Base-by-base conservation (phyloP, 2,797 vertebrate genomes). In the Pangasius djambal region DNA sequence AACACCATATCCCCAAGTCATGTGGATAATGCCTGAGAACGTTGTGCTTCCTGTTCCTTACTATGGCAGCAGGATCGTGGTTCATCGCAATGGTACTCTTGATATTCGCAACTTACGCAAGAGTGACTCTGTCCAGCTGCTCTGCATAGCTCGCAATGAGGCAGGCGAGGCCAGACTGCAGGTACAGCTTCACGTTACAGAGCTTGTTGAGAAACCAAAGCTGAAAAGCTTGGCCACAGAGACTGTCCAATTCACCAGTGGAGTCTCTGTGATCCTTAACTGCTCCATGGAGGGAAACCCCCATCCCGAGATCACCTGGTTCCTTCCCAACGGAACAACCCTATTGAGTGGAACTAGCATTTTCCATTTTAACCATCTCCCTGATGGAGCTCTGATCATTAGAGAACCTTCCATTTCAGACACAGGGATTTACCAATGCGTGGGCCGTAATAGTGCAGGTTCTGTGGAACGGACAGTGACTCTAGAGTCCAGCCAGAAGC, bases 21-120 rank as follows among this genome's bases (percentile, higher is more conserved):
- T 97, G 69, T 99, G 98, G 98, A 95, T 97, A 55, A 95, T 99
- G 48, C 97, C 98, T 0, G 97, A 97, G 86, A 97, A 98, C 4
- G 96, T 98, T 0, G 94, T 98, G 15, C 93, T 99, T 57, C 97
- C 98, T 0, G 96, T 97, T 16, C 98, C 98, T 0, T 98, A 98
- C 93, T 96, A 96, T 0, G 97, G 98, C 28, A 97, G 94, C 87
- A 95, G 98, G 78, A 94, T 98, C 44, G 97, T 95, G 0, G 97
- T 99, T 48, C 96, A 99, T 90, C 95, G 93, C 61, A 99, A 99
- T 0, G 98, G 98, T 4, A 97, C 98, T 0, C 87, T 99, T 91
- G 98, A 99, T 92, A 96, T 99, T 55, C 95, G 94, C 31, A 93
- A 88, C 0, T 92, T 97, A 74, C 93, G 95, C 4, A 88, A 63